Evolutionary conservation across 2,888 invertebrate genomes (phyloP), one percentile per base, ranked within the genome.

Genomic region (Idaea dimidiata): DNA sequence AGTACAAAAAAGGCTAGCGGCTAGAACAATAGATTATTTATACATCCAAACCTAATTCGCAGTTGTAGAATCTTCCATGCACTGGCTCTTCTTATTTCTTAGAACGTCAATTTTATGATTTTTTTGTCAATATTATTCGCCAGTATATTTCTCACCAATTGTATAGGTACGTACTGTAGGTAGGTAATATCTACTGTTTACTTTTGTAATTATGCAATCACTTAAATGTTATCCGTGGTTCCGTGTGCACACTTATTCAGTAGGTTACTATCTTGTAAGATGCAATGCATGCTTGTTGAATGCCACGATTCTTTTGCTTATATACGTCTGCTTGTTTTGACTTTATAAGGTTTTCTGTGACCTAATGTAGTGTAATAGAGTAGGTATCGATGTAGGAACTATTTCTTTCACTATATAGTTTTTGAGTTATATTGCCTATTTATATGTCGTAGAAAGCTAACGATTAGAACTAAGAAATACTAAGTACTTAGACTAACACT

Each of bases 161-260:
- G 63, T 66, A n/a, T n/a, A n/a, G n/a, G n/a, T n/a, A 59, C 60
- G 63, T 59, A 68, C 63, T 65, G 68, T 10, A 1, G 7, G 33
- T 33, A 33, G 43, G 43, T 43, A 43, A 8, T 43, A 62, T 64
- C 64, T 64, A 66, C 70, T 74, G 71, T 77, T 76, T 76, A 72
- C 68, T 58, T 64, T 62, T 70, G 62, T 76, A 59, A 67, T 76
- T 81, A 78, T 75, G 75, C 76, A 79, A 79, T 72, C 66, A 69
- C 68, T 65, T 71, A 70, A 59, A 65, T 58, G 62, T 60, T 64
- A 69, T 73, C 65, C 63, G 69, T 65, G 63, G 74, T 74, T 75
- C 76, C 75, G 74, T 68, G 73, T 71, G 63, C 59, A 65, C 62
- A 71, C 67, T 43, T 43, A 43, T 43, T 43, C 43, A 43, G 43